Base-by-base conservation (phyloP, 2,888 invertebrate genomes). In the Pecten maximus region DNA sequence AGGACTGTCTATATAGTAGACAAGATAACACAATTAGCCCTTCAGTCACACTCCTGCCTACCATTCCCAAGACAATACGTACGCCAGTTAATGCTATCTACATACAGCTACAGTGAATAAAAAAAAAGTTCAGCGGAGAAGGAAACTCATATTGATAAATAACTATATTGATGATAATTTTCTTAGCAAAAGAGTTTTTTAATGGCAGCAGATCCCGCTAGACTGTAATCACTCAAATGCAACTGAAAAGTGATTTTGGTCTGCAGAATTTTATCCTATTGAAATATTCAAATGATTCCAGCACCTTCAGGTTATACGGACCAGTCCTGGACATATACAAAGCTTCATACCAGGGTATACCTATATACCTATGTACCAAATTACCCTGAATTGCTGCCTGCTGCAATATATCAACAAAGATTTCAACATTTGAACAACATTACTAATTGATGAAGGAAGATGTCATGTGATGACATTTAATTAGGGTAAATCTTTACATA, bases 391-490 rank as follows among this genome's bases (percentile, higher is more conserved):
- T 23, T 23, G 23, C 54, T 54, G 54, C 54, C 54, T 54, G 54
- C 54, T 54, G 54, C 54, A 54, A 54, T n/a, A 2, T 23, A 54
- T 54, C n/a, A 23, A 23, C 54, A 54, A 54, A 54, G 54, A 23
- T 54, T 54, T 23, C 54, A 54, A 19, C 19, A 54, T 54, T 54
- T 54, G 54, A 54, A 54, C 54, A 54, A 8, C 54, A 23, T 54
- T 54, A 54, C 54, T 54, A 54, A 54, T 54, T 54, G 54, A 54
- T 54, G 54, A 54, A n/a, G 54, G 16, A 54, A 54, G 23, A 54
- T 54, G 54, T 50, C 54, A 54, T 54, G 54, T 54, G 23, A 54
- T 74, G 74, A 74, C 74, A 74, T 74, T 74, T 35, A 74, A 28
- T 35, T 35, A 8, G 10, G 74, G 74, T 74, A 28, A 74, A 35